Evolutionary conservation across 2,888 invertebrate species (phyloP).

Genomic region (Mylabris sibirica): DNA sequence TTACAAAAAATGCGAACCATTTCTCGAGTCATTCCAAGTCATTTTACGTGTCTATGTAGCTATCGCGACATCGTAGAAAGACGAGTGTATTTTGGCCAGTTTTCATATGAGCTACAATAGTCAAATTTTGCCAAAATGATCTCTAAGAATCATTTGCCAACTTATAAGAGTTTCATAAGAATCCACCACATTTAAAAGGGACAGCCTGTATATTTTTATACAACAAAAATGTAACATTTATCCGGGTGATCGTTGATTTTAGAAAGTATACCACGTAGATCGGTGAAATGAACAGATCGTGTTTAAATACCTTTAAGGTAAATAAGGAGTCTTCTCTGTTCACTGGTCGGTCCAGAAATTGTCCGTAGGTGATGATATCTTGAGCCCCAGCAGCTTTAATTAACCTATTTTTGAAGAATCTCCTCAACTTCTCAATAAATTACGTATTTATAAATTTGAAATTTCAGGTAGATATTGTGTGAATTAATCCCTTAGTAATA

Average conservation of each 20-base stretch:
- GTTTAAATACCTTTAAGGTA: constrained; percentile 36
- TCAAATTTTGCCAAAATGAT: too few species aligned
- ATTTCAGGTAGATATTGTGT: constrained; percentile 18
- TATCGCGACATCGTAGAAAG: too few species aligned
- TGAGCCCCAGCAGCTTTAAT: constrained; percentile 46
- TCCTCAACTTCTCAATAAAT: constrained; percentile 19
- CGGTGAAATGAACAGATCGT: constrained; percentile 38
- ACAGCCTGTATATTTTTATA: too few species aligned
- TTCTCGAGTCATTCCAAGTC: too few species aligned
- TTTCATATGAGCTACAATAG: too few species aligned
- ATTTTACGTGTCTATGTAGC: constrained; percentile 21
- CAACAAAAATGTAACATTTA: neutral
- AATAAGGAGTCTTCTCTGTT: constrained; percentile 34
- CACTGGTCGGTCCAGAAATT: constrained; percentile 41
- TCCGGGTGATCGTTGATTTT: constrained; percentile 23
- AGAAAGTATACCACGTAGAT: constrained; percentile 40
- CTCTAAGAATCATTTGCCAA: too few species aligned
- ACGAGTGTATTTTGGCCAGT: too few species aligned
- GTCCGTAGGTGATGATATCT: constrained; percentile 47
- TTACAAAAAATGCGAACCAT: too few species aligned
- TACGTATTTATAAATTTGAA: too few species aligned
- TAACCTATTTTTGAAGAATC: constrained; percentile 38
- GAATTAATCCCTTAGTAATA: constrained; percentile 30
- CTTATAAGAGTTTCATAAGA: too few species aligned
- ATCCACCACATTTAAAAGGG: too few species aligned